Base-by-base conservation (phyloP, 2,113 vertebrate genomes). In the Microcebus jonahi region DNA sequence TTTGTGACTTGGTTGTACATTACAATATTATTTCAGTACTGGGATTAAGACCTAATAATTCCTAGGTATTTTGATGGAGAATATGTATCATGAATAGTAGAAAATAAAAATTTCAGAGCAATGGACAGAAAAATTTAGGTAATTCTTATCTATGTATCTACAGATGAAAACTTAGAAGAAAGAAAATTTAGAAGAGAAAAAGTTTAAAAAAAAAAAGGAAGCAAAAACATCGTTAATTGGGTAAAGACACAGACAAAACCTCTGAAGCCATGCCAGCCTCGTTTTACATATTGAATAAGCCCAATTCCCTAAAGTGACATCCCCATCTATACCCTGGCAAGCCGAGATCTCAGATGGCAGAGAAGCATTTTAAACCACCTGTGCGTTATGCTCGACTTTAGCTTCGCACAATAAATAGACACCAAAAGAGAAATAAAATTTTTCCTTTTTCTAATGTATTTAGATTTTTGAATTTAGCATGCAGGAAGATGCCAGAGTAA, bases 281-380 rank as follows among this genome's bases (percentile, higher is more conserved):
- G 57, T 96, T 94, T 96, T 91, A 98, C 96, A 98, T 86, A 91
- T 92, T 8, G 83, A 98, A 95, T 95, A 97, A 97, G 93, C 96
- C 92, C 88, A 94, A 59, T 94, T 98, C 98, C 96, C 97, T 96
- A 65, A 94, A 0, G 45, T 97, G 95, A 97, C 96, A 98, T 96
- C 34, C 36, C 61, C 96, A 84, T 96, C 67, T 25, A 94, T 96
- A 91, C 97, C 97, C 96, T 96, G 96, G 98, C 97, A 97, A 97
- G 97, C 98, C 8, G 55, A 96, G 97, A 97, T 95, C 97, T 98
- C 98, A 98, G 97, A 98, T 84, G 98, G 97, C 95, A 97, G 80
- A 90, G 96, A 98, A 96, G 86, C 98, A 97, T 97, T 98, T 97
- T 98, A 98, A 98, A 98, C 95, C 96, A 96, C 97, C 96, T 34